Conservation (phyloP, 53 echinoderm and acorn worm genomes). For the Paracentrotus lividus region DNA sequence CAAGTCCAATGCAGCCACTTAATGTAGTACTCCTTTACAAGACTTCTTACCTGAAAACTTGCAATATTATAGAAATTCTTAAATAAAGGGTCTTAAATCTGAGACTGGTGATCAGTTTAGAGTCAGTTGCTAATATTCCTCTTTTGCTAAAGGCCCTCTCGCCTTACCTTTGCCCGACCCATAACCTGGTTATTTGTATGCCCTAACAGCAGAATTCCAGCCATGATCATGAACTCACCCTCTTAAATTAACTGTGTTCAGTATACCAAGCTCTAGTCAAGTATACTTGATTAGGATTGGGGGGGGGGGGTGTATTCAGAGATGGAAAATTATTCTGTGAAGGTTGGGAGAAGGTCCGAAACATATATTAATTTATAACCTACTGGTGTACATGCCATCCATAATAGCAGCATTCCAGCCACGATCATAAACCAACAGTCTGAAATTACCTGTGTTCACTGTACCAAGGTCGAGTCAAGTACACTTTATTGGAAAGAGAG, state of each 20-base stretch:
- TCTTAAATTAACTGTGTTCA: constrained; percentile 6
- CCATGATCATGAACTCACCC: constrained; percentile 16
- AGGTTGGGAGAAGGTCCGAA: not conserved
- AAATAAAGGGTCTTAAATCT: not conserved
- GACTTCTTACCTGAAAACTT: too few species aligned
- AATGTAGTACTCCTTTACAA: too few species aligned
- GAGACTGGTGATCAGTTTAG: not conserved
- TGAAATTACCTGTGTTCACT: not conserved
- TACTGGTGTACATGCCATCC: not conserved
- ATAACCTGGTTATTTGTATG: not conserved
- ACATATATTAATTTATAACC: not conserved
- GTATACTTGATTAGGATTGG: not conserved
- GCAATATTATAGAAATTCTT: too few species aligned
- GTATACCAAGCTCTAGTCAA: not conserved
- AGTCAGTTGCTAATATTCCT: constrained; percentile 1
- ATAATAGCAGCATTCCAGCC: not conserved
- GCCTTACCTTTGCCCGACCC: constrained; percentile 11
- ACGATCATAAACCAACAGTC: not conserved
- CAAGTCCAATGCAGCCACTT: too few species aligned
- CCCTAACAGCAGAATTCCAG: constrained; percentile 32
- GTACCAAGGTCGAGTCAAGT: not conserved
- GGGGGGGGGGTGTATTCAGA: not conserved
- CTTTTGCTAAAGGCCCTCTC: constrained; percentile 45
- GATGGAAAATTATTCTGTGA: not conserved
- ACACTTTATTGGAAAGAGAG: not conserved